A percentile compares a stretch with the other conserved stretches of the same genome.
Evolutionary conservation across 2,797 vertebrate genomes (phyloP).

Genomic region (Lacerta agilis): DNA sequence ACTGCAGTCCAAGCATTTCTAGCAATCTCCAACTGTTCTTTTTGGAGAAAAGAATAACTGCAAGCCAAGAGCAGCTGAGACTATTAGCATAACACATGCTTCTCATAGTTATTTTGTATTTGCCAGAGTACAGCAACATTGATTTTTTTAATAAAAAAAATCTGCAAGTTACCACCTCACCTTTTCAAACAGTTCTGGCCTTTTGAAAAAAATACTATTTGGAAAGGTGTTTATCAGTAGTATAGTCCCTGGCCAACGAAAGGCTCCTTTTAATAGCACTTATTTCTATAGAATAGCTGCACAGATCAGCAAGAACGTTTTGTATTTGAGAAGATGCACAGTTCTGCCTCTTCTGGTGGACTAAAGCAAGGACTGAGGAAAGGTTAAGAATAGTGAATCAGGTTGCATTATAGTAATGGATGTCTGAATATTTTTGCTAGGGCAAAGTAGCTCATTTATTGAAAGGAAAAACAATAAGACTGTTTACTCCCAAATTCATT

Average conservation of each 20-base stretch:
- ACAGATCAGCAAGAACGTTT: background rate
- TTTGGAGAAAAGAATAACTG: background rate
- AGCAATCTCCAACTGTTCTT: background rate
- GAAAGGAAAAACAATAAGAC: background rate
- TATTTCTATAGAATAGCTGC: background rate
- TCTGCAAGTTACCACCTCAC: background rate
- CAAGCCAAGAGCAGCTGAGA: background rate
- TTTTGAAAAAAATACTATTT: background rate
- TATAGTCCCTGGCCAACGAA: background rate
- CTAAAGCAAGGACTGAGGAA: background rate
- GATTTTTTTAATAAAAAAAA: background rate
- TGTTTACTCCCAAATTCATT: background rate
- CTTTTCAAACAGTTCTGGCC: background rate
- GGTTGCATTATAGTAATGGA: background rate
- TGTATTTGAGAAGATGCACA: background rate
- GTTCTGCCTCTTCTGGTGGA: background rate
- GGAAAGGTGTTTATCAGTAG: background rate
- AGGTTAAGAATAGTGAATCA: background rate
- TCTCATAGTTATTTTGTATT: background rate
- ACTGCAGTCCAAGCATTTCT: background rate
- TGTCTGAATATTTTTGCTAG: background rate
- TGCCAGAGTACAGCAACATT: background rate
- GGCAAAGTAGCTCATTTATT: background rate
- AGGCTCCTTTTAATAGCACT: background rate
- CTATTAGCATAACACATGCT: background rate